Conservation (phyloP, 1,140 invertebrate genomes). For the Phymastichus coffea region DNA sequence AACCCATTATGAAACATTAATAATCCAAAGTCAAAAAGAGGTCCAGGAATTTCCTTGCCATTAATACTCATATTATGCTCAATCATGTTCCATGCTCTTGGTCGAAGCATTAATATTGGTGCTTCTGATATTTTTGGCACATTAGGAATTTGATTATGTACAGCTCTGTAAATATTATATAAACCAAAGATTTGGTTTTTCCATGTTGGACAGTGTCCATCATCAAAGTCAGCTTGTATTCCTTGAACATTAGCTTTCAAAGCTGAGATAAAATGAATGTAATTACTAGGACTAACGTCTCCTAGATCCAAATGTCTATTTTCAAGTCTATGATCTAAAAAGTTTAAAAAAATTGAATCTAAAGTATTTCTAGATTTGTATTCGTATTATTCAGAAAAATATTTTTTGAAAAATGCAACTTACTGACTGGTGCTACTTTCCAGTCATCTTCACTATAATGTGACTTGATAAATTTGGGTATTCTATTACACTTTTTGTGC, state of each 20-base stretch:
- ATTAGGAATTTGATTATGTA: conserved; percentile 58
- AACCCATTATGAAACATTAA: conserved; percentile 67
- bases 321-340: conserved; percentile 33
- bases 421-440: conserved; percentile 59
- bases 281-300: conserved; percentile 62
- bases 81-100: conserved; percentile 74
- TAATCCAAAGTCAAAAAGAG: conserved; percentile 70
- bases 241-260: conserved; percentile 59
- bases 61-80: conserved; percentile 71
- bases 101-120: conserved; percentile 68
- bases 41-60: conserved; percentile 66
- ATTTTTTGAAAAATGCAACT: conserved; percentile 42
- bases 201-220: conserved; percentile 75
- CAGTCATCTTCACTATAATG: conserved; percentile 53
- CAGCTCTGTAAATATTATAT: conserved; percentile 64
- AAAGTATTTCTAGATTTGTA: no score
- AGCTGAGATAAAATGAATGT: conserved; percentile 57
- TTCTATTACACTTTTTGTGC: conserved; percentile 34
- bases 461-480: conserved; percentile 44
- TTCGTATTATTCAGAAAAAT: not conserved
- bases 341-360: no score
- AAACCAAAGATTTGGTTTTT: conserved; percentile 66
- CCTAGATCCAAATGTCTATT: conserved; percentile 62
- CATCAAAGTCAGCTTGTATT: conserved; percentile 67
- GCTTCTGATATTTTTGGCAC: conserved; percentile 56